Base-by-base conservation (phyloP, 1,140 invertebrate genomes). In the Scaptomyza hsui region DNA sequence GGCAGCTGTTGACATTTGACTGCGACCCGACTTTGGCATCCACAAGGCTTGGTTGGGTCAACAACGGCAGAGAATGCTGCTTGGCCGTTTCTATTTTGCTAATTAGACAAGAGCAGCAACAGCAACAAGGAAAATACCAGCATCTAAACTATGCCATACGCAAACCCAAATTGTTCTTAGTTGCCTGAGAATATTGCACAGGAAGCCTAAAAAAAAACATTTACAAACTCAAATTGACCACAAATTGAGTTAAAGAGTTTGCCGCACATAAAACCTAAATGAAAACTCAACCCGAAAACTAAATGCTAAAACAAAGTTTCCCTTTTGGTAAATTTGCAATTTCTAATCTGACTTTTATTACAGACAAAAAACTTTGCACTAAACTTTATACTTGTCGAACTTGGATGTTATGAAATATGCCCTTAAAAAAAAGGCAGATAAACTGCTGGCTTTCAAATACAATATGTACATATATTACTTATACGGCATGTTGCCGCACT, bases 1-100 rank as follows among this genome's bases (percentile, higher is more conserved):
- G 72, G 49, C 81, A 83, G 80, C 72, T 86, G 81, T 76, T 75
- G 68, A 56, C 76, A 80, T 73, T 86, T 72, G 76, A 51, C 56
- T 83, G 62, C 35, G 53, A 47, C 67, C 29, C 29, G 56, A 13
- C 35, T 10, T 53, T 57, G 62, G 51, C 16, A 35, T 18, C n/a
- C n/a, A 41, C 16, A 29, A 26, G 13, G 21, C 18, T 39, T 21
- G 42, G 18, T 26, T 26, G 24, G 24, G 42, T 29, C 65, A 55
- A 59, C 78, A 71, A 59, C 78, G 67, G 19, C 26, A 29, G 26
- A 29, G 26, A 29, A 9, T 10, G 13, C 39, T 4, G 19, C 44
- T 47, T 29, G 42, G 29, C 47, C 19, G 44, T 4, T 39, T 29
- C 52, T 55, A 42, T 45, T 70, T 59, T 74, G 74, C 77, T 85